These are phyloP conservation scores for Zygogramma bicolorata DNA, from an alignment of 2,888 invertebrate genomes.

Conservation along the genomic window DNA sequence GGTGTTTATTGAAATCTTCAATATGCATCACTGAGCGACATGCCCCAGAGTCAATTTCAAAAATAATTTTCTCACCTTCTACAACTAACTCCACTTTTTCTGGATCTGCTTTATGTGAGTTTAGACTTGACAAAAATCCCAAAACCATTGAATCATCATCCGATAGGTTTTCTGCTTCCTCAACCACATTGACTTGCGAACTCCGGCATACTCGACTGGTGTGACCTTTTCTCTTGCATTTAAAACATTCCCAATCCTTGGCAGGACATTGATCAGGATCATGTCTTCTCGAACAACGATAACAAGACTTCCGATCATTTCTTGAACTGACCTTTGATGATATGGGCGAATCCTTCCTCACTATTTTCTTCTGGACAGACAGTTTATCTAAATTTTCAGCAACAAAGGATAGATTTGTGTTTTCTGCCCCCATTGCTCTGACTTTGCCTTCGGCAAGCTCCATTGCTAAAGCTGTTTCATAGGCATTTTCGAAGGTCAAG, in stretches of 20 bases:
- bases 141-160: no score
- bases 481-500: background rate
- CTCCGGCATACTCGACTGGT: background rate
- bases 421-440: background rate
- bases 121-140: no score
- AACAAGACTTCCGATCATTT: background rate
- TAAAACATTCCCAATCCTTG: constrained; percentile 20
- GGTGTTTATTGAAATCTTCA: no score
- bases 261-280: background rate
- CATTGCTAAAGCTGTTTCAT: background rate
- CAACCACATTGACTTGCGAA: no score
- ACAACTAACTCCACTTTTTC: no score
- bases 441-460: background rate
- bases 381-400: background rate
- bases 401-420: background rate
- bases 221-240: constrained; percentile 5
- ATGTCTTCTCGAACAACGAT: constrained; percentile 12
- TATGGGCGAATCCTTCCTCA: background rate
- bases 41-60: no score
- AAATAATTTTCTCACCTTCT: no score
- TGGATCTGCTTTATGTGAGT: no score
- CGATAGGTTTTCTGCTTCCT: no score
- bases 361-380: background rate
- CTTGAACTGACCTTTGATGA: background rate
- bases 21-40: no score